These are phyloP conservation scores for Eurois occulta DNA, from an alignment of 2,888 invertebrate genomes.

Conservation along the genomic window DNA sequence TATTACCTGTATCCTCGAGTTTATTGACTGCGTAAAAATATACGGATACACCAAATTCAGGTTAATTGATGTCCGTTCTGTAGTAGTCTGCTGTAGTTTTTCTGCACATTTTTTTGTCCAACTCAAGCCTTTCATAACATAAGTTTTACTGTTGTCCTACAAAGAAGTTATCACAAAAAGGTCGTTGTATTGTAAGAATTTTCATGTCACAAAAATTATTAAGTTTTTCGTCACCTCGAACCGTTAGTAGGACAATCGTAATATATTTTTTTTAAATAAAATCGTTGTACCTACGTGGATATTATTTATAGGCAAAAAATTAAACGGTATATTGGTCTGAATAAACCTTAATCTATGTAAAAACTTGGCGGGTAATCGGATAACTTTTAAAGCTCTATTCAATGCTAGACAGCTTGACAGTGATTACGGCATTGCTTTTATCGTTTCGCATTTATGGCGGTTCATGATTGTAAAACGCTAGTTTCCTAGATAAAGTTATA, in stretches of 20 bases:
- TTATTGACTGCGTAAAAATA: background rate
- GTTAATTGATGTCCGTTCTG: constrained; percentile 13
- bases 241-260: constrained; percentile 34
- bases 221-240: constrained; percentile 34
- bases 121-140: constrained; percentile 3
- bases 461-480: background rate
- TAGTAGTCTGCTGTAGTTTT: constrained; percentile 35
- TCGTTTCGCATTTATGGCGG: background rate
- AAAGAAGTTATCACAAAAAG: constrained; percentile 40
- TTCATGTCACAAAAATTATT: constrained; percentile 37
- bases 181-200: constrained; percentile 18
- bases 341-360: constrained; percentile 47
- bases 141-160: constrained; percentile 26
- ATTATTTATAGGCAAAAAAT: constrained; percentile 41
- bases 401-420: background rate
- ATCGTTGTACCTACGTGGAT: constrained; percentile 24
- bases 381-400: constrained; percentile 22
- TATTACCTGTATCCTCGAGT: background rate
- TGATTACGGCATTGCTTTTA: background rate
- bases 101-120: constrained; percentile 15
- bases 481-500: background rate
- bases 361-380: constrained; percentile 31
- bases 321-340: constrained; percentile 34
- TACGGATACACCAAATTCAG: constrained; percentile 29
- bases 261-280: constrained; percentile 47